Percentiles rank a stretch among this genome's conserved stretches.
Conservation (phyloP, 53 echinoderm and acorn worm genomes). For the Actinopyga echinites region DNA sequence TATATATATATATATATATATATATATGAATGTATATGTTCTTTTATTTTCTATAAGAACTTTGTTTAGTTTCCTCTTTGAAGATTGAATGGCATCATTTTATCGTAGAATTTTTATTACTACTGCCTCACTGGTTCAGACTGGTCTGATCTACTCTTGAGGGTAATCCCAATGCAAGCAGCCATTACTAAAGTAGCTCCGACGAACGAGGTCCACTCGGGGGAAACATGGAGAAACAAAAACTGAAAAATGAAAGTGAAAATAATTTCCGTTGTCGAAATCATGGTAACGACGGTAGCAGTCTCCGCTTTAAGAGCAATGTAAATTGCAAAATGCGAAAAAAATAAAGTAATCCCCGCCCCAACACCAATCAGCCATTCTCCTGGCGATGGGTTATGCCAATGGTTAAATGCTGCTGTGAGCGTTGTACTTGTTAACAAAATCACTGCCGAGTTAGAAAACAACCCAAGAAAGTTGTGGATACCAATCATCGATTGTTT, state of each 20-base stretch:
- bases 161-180: not conserved
- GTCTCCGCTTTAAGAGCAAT: not conserved
- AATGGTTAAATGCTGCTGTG: not conserved
- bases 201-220: not conserved
- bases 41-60: too few species aligned
- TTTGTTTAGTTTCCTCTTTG: too few species aligned
- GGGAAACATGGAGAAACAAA: not conserved
- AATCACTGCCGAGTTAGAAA: too few species aligned
- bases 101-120: too few species aligned
- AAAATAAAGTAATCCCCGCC: not conserved
- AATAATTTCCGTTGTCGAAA: not conserved
- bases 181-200: conserved; percentile 7
- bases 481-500: too few species aligned
- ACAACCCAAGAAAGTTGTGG: too few species aligned
- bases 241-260: conserved; percentile 17
- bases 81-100: too few species aligned
- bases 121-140: too few species aligned
- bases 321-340: not conserved
- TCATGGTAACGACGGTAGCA: not conserved
- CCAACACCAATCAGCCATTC: not conserved
- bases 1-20: too few species aligned
- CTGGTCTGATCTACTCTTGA: too few species aligned
- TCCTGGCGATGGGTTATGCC: not conserved
- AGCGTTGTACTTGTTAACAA: too few species aligned
- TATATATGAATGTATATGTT: too few species aligned